A percentile compares a stretch with the other conserved stretches of the same genome.
phyloP scores from a whole-genome alignment of 2,113 vertebrate species.

The Peromyscus polionotus region DNA sequence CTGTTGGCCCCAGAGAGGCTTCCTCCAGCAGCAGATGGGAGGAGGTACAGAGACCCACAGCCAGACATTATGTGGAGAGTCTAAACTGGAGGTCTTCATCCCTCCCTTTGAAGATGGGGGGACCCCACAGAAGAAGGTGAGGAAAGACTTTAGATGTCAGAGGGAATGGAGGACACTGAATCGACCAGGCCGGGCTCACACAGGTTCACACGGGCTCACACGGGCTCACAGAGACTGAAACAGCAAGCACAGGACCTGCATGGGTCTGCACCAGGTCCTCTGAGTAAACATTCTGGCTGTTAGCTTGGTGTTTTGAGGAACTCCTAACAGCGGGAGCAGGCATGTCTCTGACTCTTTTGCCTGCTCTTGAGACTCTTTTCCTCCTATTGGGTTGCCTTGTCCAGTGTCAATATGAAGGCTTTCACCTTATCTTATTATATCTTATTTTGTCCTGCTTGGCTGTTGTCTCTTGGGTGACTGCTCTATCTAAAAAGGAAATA shows the following conservation, averaged over 20 bases:
- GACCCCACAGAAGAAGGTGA: not conserved
- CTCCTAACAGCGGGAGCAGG: not conserved
- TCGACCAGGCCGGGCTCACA: not conserved
- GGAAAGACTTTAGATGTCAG: not conserved
- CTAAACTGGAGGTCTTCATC: not conserved
- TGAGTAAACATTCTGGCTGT: not conserved
- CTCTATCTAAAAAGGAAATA: not conserved
- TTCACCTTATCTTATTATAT: not conserved
- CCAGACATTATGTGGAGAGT: not conserved
- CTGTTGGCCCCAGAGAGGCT: not conserved
- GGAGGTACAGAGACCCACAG: not conserved
- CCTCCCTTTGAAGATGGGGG: not conserved
- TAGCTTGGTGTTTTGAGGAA: not conserved
- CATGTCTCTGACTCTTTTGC: not conserved
- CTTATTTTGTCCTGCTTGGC: not conserved
- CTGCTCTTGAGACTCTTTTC: not conserved
- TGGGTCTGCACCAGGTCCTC: not conserved
- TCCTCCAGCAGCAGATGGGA: not conserved
- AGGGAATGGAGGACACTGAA: not conserved
- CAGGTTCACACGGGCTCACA: not conserved
- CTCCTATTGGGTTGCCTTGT: not conserved
- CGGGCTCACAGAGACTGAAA: not conserved
- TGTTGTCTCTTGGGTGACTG: not conserved
- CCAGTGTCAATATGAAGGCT: not conserved
- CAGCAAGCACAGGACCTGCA: not conserved